These are phyloP conservation scores for Chesias legatella DNA, from an alignment of 2,888 invertebrate genomes.

Conservation along the genomic window DNA sequence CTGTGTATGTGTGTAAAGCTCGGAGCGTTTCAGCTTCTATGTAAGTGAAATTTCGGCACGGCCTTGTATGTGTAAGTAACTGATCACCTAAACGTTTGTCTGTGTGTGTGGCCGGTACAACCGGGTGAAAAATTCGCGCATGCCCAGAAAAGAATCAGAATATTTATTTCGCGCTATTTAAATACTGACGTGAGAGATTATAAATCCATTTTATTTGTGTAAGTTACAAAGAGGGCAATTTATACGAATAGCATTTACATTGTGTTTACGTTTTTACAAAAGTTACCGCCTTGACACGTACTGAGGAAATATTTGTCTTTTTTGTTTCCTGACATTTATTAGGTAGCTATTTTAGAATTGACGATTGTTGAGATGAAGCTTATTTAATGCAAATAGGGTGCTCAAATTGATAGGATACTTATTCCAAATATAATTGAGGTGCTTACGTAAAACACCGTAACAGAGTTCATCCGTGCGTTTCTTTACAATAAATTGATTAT, in stretches of 20 bases:
- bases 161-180: slow-evolving; percentile 57
- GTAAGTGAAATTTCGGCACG: slow-evolving; percentile 48
- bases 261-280: too few species aligned
- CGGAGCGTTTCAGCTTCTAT: slow-evolving; percentile 37
- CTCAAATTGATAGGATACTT: too few species aligned
- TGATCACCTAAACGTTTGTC: slow-evolving; percentile 48
- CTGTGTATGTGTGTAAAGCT: slow-evolving; percentile 48
- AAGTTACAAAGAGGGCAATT: slow-evolving; percentile 6
- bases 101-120: slow-evolving; percentile 49
- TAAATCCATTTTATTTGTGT: slow-evolving; percentile 35
- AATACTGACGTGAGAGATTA: slow-evolving; percentile 49
- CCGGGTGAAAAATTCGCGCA: slow-evolving; percentile 49
- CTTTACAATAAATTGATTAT: too few species aligned
- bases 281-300: too few species aligned
- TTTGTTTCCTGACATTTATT: too few species aligned
- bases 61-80: slow-evolving; percentile 42
- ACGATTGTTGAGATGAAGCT: too few species aligned
- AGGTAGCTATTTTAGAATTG: too few species aligned
- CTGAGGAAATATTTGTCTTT: too few species aligned
- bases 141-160: slow-evolving; percentile 50
- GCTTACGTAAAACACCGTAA: too few species aligned
- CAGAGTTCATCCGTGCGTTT: too few species aligned
- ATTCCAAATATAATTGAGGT: too few species aligned
- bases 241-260: neutral
- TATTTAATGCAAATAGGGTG: too few species aligned